Evolutionary conservation across 2,888 invertebrate genomes (phyloP).

Genomic region (Drosophila diplacantha): DNA sequence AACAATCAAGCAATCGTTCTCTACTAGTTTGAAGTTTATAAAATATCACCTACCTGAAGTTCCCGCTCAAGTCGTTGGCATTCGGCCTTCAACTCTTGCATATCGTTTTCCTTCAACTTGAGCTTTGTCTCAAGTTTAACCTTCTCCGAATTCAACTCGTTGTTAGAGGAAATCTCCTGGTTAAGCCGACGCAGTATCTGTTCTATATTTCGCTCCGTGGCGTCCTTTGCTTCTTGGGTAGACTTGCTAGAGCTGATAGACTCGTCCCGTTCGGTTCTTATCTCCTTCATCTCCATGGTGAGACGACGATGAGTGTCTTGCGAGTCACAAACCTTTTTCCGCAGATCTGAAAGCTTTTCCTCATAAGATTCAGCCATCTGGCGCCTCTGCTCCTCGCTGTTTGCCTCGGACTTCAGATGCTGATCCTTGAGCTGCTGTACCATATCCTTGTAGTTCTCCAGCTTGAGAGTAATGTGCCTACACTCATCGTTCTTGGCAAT

Average conservation of each 20-base stretch:
- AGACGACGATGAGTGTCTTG: conserved; percentile 78
- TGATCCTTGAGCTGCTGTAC: conserved; percentile 76
- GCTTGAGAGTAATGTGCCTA: conserved; percentile 72
- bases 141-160: conserved; percentile 70
- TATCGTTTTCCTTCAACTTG: conserved; percentile 74
- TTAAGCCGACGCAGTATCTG: conserved; percentile 74
- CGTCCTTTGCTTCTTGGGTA: conserved; percentile 73
- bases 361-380: conserved; percentile 77
- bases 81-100: conserved; percentile 64
- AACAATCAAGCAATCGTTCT: neutral
- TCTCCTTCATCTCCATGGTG: conserved; percentile 72
- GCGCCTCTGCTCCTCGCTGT: conserved; percentile 75
- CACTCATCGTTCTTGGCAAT: conserved; percentile 75
- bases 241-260: conserved; percentile 70
- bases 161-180: conserved; percentile 74
- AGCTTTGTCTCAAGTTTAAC: conserved; percentile 60
- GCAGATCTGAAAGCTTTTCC: conserved; percentile 77
- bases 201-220: conserved; percentile 72
- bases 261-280: conserved; percentile 75
- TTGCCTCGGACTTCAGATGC: conserved; percentile 64
- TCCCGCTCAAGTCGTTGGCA: conserved; percentile 74
- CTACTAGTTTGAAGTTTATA: too few species aligned
- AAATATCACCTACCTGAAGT: conserved; percentile 55
- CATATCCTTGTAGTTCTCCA: conserved; percentile 77
- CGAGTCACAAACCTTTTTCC: conserved; percentile 77